Percentiles rank a stretch among this genome's conserved stretches.
Evolutionary conservation across 2,888 invertebrate species (phyloP).

Genomic region (Leptopterna dolabrata): DNA sequence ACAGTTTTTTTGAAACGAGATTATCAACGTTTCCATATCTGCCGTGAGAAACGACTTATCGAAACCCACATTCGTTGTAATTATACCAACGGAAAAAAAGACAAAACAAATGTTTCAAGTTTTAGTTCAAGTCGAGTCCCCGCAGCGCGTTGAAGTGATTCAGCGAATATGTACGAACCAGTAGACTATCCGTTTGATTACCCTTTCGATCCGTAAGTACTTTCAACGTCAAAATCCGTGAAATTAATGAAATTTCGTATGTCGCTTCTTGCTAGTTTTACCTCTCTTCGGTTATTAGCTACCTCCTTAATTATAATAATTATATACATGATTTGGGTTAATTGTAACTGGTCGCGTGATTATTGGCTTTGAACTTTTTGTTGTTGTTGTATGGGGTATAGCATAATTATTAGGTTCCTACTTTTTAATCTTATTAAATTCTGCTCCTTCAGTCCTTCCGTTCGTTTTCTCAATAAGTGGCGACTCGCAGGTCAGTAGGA

Average conservation of each 20-base stretch:
- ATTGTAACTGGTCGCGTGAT: background rate
- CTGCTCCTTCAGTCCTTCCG: too few species aligned
- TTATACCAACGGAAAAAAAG: background rate
- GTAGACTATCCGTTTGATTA: background rate
- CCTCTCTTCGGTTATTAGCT: too few species aligned
- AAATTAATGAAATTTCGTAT: too few species aligned
- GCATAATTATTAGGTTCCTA: too few species aligned
- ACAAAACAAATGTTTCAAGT: background rate
- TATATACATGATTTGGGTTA: too few species aligned
- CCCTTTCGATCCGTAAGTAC: constrained; percentile 27
- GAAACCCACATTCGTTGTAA: background rate
- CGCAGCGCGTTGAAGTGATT: background rate
- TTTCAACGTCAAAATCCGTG: background rate
- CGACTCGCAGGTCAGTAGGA: too few species aligned
- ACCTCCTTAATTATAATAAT: too few species aligned
- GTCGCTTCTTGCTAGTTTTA: too few species aligned
- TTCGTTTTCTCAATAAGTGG: too few species aligned
- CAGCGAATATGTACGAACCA: background rate
- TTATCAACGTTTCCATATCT: background rate
- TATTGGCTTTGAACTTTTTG: background rate
- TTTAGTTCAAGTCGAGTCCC: background rate
- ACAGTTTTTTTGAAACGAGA: background rate
- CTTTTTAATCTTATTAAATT: too few species aligned
- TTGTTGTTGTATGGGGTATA: background rate
- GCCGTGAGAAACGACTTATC: background rate